Conservation (phyloP, 2,888 invertebrate genomes). For the Megastigmus dorsalis region DNA sequence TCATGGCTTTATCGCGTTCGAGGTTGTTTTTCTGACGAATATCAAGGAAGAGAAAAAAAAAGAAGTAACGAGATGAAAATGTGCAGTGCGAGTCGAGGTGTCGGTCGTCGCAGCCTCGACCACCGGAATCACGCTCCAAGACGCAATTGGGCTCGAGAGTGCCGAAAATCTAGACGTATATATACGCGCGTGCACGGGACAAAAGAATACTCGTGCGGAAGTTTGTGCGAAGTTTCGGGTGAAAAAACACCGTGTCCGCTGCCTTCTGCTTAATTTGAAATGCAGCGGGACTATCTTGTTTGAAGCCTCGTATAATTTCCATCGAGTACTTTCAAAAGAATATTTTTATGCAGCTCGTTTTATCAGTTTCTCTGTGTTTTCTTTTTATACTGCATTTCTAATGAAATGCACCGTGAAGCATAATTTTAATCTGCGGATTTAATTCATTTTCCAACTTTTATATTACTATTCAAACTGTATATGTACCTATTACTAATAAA, state of each 20-base stretch:
- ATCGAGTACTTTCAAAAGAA: no score
- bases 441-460: no score
- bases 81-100: slow-evolving; percentile 23
- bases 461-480: no score
- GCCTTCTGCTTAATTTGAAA: slow-evolving; percentile 26
- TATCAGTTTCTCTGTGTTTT: no score
- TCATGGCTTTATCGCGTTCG: slow-evolving; percentile 6
- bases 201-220: slow-evolving; percentile 25
- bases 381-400: no score
- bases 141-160: slow-evolving; percentile 11
- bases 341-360: no score
- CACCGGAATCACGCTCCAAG: slow-evolving; percentile 47
- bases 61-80: slow-evolving; percentile 27
- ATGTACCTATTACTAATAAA: no score
- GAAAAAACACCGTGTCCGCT: slow-evolving; percentile 15
- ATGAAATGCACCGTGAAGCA: no score
- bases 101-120: slow-evolving; percentile 29
- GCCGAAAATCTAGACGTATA: slow-evolving; percentile 40
- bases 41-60: slow-evolving; percentile 6
- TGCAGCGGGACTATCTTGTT: slow-evolving; percentile 38
- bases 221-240: slow-evolving; percentile 38
- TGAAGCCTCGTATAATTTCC: slow-evolving; percentile 35
- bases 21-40: slow-evolving; percentile 10
- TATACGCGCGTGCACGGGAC: not conserved
- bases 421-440: no score